These are phyloP conservation scores for Papilio xuthus DNA, from an alignment of 1,140 invertebrate genomes.

Conservation along the genomic window DNA sequence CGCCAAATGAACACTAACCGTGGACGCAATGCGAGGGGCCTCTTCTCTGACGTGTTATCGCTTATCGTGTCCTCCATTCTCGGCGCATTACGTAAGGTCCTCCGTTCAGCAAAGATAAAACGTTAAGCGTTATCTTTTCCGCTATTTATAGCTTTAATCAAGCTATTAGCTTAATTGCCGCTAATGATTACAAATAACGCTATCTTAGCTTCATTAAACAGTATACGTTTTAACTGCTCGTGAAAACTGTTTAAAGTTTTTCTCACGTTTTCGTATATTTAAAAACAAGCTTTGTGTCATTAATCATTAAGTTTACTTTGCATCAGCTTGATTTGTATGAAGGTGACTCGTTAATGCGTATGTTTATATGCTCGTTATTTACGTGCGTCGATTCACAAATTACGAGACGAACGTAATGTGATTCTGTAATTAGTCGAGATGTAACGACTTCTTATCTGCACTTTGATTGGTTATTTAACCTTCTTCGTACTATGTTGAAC, in stretches of 20 bases:
- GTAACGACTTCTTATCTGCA: conserved; percentile 10
- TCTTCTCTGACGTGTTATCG: conserved; percentile 23
- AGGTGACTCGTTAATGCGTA: conserved; percentile 18
- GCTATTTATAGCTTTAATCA: conserved; percentile 26
- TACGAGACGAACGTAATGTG: conserved; percentile 22
- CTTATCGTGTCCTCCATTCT: conserved; percentile 31
- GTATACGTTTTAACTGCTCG: conserved; percentile 21
- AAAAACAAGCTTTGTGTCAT: not conserved
- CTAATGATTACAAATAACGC: conserved; percentile 28
- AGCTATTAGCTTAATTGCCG: conserved; percentile 33
- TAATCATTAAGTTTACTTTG: conserved; percentile 8
- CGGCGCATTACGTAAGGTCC: conserved; percentile 24
- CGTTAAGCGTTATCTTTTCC: conserved; percentile 14
- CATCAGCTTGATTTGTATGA: not conserved
- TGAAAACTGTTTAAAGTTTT: conserved; percentile 13
- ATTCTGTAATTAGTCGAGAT: conserved; percentile 19
- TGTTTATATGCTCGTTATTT: conserved; percentile 12
- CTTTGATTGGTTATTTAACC: not conserved
- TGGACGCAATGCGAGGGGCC: not conserved
- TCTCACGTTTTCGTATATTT: conserved; percentile 8
- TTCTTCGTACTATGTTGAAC: not conserved
- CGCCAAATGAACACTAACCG: not conserved
- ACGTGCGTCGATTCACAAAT: conserved; percentile 23
- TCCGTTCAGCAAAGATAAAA: conserved; percentile 16
- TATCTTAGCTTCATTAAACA: conserved; percentile 6